Conservation (phyloP, 2,888 invertebrate genomes). For the Nemotelus pantherinus region DNA sequence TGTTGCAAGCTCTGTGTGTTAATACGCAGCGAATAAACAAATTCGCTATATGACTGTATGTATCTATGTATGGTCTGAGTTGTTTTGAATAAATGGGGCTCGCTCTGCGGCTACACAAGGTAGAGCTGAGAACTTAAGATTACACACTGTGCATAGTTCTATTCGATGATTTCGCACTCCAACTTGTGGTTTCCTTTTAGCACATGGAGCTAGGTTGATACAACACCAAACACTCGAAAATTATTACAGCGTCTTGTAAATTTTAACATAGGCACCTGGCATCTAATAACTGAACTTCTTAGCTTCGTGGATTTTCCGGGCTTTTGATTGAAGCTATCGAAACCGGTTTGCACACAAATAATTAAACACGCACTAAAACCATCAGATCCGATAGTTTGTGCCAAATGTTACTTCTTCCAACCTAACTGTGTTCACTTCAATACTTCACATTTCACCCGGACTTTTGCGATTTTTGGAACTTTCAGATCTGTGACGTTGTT, state of each 20-base stretch:
- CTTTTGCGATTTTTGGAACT: background rate
- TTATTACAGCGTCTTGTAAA: background rate
- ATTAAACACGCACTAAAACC: conserved; percentile 37
- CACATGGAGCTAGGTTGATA: background rate
- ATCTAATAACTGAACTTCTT: conserved; percentile 3
- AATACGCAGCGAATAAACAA: conserved; percentile 42
- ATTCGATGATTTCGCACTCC: background rate
- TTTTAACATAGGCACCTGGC: background rate
- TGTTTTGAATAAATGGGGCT: background rate
- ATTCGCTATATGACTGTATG: background rate
- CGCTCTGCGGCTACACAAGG: too few species aligned
- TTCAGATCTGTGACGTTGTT: conserved; percentile 20
- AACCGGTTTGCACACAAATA: conserved; percentile 42
- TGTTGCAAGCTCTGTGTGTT: conserved; percentile 23
- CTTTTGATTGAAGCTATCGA: conserved; percentile 7
- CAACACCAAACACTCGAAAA: background rate
- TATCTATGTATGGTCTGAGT: background rate
- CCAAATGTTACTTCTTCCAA: conserved; percentile 23
- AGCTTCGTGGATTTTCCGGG: conserved; percentile 1
- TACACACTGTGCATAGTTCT: background rate
- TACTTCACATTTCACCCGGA: background rate
- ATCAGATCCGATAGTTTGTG: conserved; percentile 14
- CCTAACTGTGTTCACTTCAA: background rate
- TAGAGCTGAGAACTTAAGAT: too few species aligned
- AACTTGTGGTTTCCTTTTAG: background rate